Evolutionary conservation across 2,113 vertebrate genomes (phyloP), one percentile per base, ranked within the genome.

Genomic region (Ochotona princeps): DNA sequence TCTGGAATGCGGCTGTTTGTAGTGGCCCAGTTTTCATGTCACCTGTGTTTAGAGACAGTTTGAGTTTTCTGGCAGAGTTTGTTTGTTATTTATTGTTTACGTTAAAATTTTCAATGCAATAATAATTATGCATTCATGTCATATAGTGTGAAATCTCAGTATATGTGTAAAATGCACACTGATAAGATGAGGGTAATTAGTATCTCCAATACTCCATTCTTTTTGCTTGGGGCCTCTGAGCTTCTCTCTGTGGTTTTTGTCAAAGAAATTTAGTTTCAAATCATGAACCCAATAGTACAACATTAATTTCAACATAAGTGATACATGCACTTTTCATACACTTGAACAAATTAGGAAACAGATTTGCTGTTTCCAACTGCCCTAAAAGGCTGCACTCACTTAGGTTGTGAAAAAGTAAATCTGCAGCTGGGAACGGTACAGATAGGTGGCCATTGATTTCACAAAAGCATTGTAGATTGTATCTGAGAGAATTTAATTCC

Each of bases 231-330:
- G 54, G 54, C 17, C 54, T 57, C 17, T 57, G 54, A 57, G 54
- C 54, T 57, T 57, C 17, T 13, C 54, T 13, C 54, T 57, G 54
- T 57, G 17, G 54, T 57, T 57, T 12, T 57, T 57, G 54, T 18
- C 54, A 57, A 57, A 18, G 38, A 18, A 57, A 57, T 57, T 57
- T 57, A 57, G 54, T 57, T 57, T 57, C 12, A 8, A 86, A 63
- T 8, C 1, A 79, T 32, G 8, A 12, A 86, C 70, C 5, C 44
- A 86, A 21, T 72, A 83, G 25, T 72, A 8, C 8, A 94, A 13
- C 49, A 87, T 30, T 83, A 88, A 86, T 92, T 95, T 78, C 65
- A 88, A 61, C 1, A 32, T 49, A 78, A 93, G 17, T 87, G 51
- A 82, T 18, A 38, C 18, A 89, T 44, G 38, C 38, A 44, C 38